phyloP scores from a whole-genome alignment of 2,888 invertebrate species.

The Caenorhabditis zanzibari region DNA sequence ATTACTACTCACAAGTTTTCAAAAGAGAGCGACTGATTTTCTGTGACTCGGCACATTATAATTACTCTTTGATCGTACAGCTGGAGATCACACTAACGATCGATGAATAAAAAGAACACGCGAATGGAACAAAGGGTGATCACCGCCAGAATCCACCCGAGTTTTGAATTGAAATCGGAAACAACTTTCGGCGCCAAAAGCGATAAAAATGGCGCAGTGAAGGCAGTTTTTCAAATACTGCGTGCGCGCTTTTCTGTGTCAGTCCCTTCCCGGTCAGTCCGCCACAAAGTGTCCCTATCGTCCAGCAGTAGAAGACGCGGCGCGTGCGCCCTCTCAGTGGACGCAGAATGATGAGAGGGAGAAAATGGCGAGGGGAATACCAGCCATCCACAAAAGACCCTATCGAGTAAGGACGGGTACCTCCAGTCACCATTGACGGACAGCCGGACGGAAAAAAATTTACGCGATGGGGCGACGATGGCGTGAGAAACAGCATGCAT shows the following conservation, averaged over 20 bases:
- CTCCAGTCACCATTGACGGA: constrained; percentile 59
- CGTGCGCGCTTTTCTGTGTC: constrained; percentile 46
- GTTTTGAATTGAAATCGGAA: constrained; percentile 43
- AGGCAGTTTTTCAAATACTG: constrained; percentile 48
- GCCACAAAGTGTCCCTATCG: constrained; percentile 42
- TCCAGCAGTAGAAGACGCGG: constrained; percentile 47
- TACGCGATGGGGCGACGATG: constrained; percentile 6
- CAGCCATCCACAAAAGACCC: constrained; percentile 45
- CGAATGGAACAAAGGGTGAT: constrained; percentile 39
- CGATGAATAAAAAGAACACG: constrained; percentile 26
- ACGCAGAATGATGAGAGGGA: constrained; percentile 26
- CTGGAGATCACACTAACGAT: constrained; percentile 50
- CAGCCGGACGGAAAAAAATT: constrained; percentile 48
- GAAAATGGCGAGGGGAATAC: constrained; percentile 21
- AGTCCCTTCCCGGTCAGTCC: constrained; percentile 41
- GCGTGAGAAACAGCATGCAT: constrained; percentile 23
- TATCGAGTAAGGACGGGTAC: constrained; percentile 59
- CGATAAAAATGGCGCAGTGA: constrained; percentile 6
- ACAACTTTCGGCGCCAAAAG: constrained; percentile 24
- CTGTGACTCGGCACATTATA: constrained; percentile 16
- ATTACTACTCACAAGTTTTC: constrained; percentile 25
- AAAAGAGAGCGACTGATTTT: background rate
- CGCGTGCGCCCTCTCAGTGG: constrained; percentile 50
- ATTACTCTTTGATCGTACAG: constrained; percentile 35
- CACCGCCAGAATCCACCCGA: constrained; percentile 4